Base-by-base conservation (phyloP, 2,888 invertebrate genomes). In the Drosophila ustulata region DNA sequence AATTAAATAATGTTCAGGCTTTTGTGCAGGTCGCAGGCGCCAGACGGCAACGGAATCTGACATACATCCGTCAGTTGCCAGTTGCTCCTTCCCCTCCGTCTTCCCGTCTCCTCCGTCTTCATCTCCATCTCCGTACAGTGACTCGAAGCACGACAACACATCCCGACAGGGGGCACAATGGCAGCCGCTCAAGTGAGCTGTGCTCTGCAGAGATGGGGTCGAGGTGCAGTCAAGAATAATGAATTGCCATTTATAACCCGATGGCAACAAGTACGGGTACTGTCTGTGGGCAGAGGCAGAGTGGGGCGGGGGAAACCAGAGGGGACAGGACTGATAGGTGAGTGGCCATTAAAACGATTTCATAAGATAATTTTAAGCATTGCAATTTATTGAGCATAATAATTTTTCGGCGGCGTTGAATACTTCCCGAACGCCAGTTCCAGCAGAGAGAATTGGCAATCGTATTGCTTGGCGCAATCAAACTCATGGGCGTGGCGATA, bases 381-480 rank as follows among this genome's bases (percentile, higher is more conserved):
- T 73, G 49, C 57, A 56, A 53, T 85, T 85, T 87, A 85, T 85
- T 89, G 55, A 43, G 85, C 75, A 70, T 86, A 91, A 75, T 90
- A 92, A 50, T 85, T 88, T 75, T 69, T 70, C 3, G 83, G 86
- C 3, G 91, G 90, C 25, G 77, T 80, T 7, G 92, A 90, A 71
- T 93, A 93, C 72, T 90, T 93, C 4, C 96, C 96, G 80, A 96
- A 93, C 5, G 95, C 96, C 90, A 96, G 92, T 90, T 96, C 96
- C 41, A 96, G 93, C 67, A 96, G 91, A 0, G 96, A 96, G 80
- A 96, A 93, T 2, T 94, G 94, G 88, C 96, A 96, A 23, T 92
- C 92, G 78, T 93, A 94, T 80, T 93, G 92, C 62, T 90, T 73
- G 3, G 93, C 92, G 82, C 96, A 96, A 76, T 94, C 91, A 46